Conservation (phyloP, 2,888 invertebrate species). For the Ormyrus labotus region DNA sequence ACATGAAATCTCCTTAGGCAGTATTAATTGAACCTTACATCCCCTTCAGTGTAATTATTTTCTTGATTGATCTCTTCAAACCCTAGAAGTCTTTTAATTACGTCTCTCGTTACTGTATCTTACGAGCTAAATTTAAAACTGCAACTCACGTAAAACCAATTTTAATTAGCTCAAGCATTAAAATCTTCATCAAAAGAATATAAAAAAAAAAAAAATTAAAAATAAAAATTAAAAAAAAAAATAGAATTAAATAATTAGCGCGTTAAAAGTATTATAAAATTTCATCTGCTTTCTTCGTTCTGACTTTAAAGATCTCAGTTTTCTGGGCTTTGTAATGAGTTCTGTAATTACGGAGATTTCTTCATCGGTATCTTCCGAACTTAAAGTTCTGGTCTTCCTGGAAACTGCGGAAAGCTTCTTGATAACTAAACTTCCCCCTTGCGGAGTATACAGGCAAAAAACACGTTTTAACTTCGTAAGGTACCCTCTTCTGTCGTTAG, state of each 20-base stretch:
- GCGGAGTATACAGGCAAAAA: neutral
- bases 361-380: constrained; percentile 48
- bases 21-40: constrained; percentile 46
- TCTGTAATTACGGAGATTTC: constrained; percentile 53
- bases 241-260: too few species aligned
- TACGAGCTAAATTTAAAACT: constrained; percentile 24
- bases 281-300: too few species aligned
- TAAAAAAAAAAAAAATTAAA: too few species aligned
- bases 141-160: too few species aligned
- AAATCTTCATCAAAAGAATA: neutral
- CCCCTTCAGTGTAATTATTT: constrained; percentile 41
- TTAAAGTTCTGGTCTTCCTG: constrained; percentile 28
- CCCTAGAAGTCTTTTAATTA: constrained; percentile 43
- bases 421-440: constrained; percentile 40
- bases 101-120: constrained; percentile 39
- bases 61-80: constrained; percentile 36
- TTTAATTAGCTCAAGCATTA: too few species aligned
- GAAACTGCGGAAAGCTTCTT: constrained; percentile 29
- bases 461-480: constrained; percentile 31
- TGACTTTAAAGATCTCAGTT: constrained; percentile 13
- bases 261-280: too few species aligned
- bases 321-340: constrained; percentile 49
- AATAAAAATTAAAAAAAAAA: too few species aligned
- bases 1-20: constrained; percentile 21
- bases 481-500: constrained; percentile 18